A percentile compares a stretch with the other conserved stretches of the same genome.
Evolutionary conservation across 1,140 invertebrate species (phyloP).

Genomic region (Polypedilum pembai): DNA sequence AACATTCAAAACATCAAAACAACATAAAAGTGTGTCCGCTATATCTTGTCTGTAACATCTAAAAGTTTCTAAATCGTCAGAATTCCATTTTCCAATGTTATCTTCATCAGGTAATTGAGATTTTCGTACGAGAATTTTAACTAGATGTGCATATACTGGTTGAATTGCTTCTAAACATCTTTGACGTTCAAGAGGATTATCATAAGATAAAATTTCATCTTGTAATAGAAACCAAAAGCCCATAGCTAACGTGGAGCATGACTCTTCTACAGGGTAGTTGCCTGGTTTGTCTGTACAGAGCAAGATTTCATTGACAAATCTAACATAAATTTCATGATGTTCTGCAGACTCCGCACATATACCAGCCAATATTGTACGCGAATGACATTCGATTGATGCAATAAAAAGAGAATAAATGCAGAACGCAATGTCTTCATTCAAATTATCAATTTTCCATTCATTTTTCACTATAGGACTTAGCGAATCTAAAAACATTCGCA

Average conservation of each 20-base stretch:
- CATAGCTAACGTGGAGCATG: constrained; percentile 71
- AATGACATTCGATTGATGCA: constrained; percentile 57
- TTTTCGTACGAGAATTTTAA: constrained; percentile 39
- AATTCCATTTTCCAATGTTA: constrained; percentile 40
- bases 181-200: constrained; percentile 34
- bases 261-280: constrained; percentile 76
- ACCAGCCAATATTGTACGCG: constrained; percentile 51
- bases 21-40: constrained; percentile 82
- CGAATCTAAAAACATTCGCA: constrained; percentile 44
- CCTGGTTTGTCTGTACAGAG: constrained; percentile 71
- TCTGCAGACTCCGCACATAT: constrained; percentile 43
- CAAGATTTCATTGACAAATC: constrained; percentile 50
- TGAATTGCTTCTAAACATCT: constrained; percentile 41
- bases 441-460: constrained; percentile 42
- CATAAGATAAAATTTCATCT: constrained; percentile 43
- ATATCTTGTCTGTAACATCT: constrained; percentile 87
- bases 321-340: constrained; percentile 41
- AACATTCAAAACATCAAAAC: constrained; percentile 66
- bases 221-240: constrained; percentile 88
- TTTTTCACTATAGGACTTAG: constrained; percentile 38
- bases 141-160: constrained; percentile 41
- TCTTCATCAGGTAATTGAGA: constrained; percentile 42
- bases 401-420: constrained; percentile 57
- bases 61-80: constrained; percentile 77
- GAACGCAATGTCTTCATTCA: constrained; percentile 47